A percentile compares a stretch with the other conserved stretches of the same genome.
Evolutionary conservation across 2,797 vertebrate species (phyloP).

Genomic region (Acanthurus leucopareius): DNA sequence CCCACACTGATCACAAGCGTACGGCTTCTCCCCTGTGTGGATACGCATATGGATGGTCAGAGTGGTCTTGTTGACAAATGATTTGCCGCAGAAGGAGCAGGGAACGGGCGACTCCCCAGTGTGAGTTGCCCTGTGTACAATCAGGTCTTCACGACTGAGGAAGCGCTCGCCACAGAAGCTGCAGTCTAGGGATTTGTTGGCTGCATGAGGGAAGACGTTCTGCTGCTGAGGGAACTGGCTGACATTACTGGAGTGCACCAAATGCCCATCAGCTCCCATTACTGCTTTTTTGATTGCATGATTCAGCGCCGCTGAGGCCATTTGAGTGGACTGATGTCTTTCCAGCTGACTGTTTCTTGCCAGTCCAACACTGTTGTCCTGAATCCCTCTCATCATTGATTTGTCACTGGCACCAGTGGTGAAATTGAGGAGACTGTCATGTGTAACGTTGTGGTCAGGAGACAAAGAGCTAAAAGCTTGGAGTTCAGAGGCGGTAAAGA

Average conservation of each 20-base stretch:
- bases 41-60: slow-evolving; percentile 83
- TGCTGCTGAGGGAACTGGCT: slow-evolving; percentile 67
- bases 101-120: slow-evolving; percentile 70
- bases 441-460: slow-evolving; percentile 48
- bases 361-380: slow-evolving; percentile 44
- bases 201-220: slow-evolving; percentile 10
- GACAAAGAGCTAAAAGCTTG: slow-evolving; percentile 74
- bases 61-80: slow-evolving; percentile 79
- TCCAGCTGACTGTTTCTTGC: slow-evolving; percentile 61
- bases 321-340: slow-evolving; percentile 50
- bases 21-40: slow-evolving; percentile 83
- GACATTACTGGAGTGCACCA: slow-evolving; percentile 54
- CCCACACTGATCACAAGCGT: slow-evolving; percentile 78
- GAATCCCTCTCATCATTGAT: slow-evolving; percentile 40
- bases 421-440: slow-evolving; percentile 64
- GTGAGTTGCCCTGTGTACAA: slow-evolving; percentile 74
- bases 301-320: slow-evolving; percentile 35
- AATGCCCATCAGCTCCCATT: slow-evolving; percentile 37
- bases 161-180: slow-evolving; percentile 75
- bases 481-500: slow-evolving; percentile 73
- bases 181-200: slow-evolving; percentile 73
- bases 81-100: slow-evolving; percentile 75
- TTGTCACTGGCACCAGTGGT: slow-evolving; percentile 24
- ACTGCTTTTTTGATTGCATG: slow-evolving; percentile 33
- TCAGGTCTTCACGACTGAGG: slow-evolving; percentile 72